These are phyloP conservation scores for Odocoileus virginianus DNA, from an alignment of 2,113 vertebrate species.

Conservation along the genomic window DNA sequence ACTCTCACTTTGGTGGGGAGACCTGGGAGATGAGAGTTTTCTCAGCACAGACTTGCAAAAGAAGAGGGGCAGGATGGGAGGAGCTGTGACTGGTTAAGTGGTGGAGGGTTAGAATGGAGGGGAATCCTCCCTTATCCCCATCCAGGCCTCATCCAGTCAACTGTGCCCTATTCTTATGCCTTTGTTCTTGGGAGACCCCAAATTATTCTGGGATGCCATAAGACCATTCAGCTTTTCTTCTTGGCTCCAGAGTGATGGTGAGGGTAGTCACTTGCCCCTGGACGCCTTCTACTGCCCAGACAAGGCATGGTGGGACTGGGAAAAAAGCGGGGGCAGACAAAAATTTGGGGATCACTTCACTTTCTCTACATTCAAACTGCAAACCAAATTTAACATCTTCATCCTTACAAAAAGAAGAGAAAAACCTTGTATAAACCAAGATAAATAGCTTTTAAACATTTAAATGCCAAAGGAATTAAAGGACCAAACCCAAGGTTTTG, in stretches of 20 bases:
- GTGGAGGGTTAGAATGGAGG: not conserved
- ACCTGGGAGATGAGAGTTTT: not conserved
- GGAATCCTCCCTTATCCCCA: not conserved
- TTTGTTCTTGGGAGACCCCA: not conserved
- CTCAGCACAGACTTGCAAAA: not conserved
- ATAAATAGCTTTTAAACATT: constrained; percentile 76
- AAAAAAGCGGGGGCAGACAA: not conserved
- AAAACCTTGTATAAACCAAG: constrained; percentile 64
- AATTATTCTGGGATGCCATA: not conserved
- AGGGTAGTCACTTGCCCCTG: not conserved
- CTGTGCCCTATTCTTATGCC: not conserved
- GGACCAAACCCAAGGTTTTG: constrained; percentile 60
- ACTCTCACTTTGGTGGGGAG: not conserved
- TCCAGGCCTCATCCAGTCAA: not conserved
- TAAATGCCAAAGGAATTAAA: constrained; percentile 66
- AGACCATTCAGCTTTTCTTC: not conserved
- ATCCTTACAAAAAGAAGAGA: constrained; percentile 42
- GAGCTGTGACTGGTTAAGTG: not conserved
- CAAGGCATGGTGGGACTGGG: not conserved
- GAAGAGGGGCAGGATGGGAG: not conserved
- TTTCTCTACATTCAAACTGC: constrained; percentile 66
- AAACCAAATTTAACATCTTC: constrained; percentile 55
- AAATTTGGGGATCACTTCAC: not conserved
- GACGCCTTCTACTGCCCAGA: not conserved
- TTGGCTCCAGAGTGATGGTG: not conserved